These are phyloP conservation scores for Ostrea denselamellosa DNA, from an alignment of 1,140 invertebrate species.

Conservation along the genomic window DNA sequence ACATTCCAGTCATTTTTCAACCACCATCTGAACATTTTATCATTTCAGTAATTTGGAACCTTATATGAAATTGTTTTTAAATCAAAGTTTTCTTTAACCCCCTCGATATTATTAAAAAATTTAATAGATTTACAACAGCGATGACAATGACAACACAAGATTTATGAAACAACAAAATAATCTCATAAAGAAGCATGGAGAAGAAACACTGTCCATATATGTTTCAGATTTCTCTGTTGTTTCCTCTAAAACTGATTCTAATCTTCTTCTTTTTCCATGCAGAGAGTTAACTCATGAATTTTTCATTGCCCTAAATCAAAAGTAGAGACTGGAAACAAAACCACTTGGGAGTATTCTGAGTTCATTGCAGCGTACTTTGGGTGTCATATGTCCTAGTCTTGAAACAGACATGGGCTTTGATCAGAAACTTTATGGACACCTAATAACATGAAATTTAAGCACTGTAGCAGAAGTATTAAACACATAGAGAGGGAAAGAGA, in stretches of 20 bases:
- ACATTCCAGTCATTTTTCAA: slow-evolving; percentile 8
- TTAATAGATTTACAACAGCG: slow-evolving; percentile 6
- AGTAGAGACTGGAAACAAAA: not conserved
- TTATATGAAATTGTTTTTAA: not conserved
- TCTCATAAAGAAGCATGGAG: not conserved
- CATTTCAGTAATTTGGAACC: not conserved
- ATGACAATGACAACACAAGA: not conserved
- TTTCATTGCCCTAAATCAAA: not conserved
- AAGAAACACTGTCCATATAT: not conserved
- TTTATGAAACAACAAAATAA: slow-evolving; percentile 2
- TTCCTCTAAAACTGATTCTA: not conserved
- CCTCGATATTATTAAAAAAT: not conserved
- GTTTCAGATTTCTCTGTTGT: slow-evolving; percentile 28
- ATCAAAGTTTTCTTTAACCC: not conserved
- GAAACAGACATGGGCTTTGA: not conserved
- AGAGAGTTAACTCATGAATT: slow-evolving; percentile 27
- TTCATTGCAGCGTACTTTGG: not conserved
- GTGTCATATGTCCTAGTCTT: not conserved
- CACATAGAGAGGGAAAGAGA: not conserved
- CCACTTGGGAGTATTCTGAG: not conserved
- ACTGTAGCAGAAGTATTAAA: slow-evolving; percentile 17
- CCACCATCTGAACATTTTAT: not conserved
- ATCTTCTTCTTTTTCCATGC: not conserved
- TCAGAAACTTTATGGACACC: slow-evolving; percentile 28
- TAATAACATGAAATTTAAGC: slow-evolving; percentile 38